A percentile compares a stretch with the other conserved stretches of the same genome.
These are phyloP conservation scores for Meloidogyne chitwoodi DNA, from an alignment of 1,140 invertebrate genomes.

Conservation along the genomic window DNA sequence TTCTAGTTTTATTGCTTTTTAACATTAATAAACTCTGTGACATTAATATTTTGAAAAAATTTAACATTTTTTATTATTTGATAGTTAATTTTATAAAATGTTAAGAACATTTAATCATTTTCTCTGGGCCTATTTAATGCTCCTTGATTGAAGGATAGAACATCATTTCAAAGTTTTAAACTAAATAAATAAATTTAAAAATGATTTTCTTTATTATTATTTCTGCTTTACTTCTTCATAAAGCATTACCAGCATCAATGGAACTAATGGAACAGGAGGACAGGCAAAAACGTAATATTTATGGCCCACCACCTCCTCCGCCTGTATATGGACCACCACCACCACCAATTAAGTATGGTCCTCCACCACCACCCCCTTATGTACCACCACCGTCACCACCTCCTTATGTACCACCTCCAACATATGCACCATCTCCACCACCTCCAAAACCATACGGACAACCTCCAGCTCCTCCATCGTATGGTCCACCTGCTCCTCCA, in stretches of 20 bases:
- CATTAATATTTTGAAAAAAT: too few relatives aligned
- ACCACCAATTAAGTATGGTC: background rate
- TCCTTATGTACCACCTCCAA: background rate
- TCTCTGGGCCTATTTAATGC: background rate
- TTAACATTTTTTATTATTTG: too few relatives aligned
- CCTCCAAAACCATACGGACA: too few relatives aligned
- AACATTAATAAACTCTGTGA: too few relatives aligned
- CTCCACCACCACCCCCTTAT: background rate
- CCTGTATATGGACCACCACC: background rate
- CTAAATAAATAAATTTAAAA: background rate
- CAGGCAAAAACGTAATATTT: background rate
- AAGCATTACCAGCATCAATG: background rate
- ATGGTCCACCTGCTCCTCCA: too few relatives aligned
- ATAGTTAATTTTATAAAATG: too few relatives aligned
- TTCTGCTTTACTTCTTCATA: background rate
- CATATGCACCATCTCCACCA: background rate
- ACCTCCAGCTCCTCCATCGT: too few relatives aligned
- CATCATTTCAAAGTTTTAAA: background rate
- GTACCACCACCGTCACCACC: background rate
- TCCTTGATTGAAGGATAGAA: background rate
- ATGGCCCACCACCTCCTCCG: background rate
- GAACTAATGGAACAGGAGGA: too few relatives aligned
- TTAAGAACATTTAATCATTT: too few relatives aligned
- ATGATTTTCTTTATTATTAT: background rate
- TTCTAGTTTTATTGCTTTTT: too few relatives aligned